Evolutionary conservation across 2,888 invertebrate genomes (phyloP).

Genomic region (Leptinotarsa tumamoca): DNA sequence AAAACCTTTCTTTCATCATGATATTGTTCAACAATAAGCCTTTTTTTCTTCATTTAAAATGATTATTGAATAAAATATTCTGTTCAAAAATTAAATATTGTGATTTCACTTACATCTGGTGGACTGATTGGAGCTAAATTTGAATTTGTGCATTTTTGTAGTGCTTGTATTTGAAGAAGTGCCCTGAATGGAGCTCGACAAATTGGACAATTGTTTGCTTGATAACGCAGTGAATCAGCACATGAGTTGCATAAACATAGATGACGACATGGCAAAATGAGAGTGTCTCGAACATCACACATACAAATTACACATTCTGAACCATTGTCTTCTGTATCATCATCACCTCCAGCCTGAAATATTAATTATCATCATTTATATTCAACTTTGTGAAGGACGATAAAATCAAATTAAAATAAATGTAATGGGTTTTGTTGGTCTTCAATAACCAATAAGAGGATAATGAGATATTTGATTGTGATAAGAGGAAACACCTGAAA

Average conservation of each 20-base stretch:
- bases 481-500: too few species aligned
- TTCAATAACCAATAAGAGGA: too few species aligned
- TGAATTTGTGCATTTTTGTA: constrained; percentile 78
- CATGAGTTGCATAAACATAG: constrained; percentile 97
- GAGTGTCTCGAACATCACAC: constrained; percentile 96
- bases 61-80: too few species aligned
- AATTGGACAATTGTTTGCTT: constrained; percentile 98
- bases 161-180: constrained; percentile 92
- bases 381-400: too few species aligned
- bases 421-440: too few species aligned
- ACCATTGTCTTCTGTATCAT: constrained; percentile 92
- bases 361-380: not conserved
- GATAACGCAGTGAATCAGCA: constrained; percentile 95
- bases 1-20: too few species aligned
- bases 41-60: too few species aligned
- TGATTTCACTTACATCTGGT: constrained; percentile 71
- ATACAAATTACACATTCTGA: constrained; percentile 99
- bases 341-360: constrained; percentile 71
- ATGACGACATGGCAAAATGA: constrained; percentile 97
- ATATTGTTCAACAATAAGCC: too few species aligned
- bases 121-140: constrained; percentile 71
- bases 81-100: not conserved
- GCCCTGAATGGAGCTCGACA: constrained; percentile 99
- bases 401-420: too few species aligned
- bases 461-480: too few species aligned